Evolutionary conservation across 2,888 invertebrate genomes (phyloP).

Genomic region (Phengaris alcon): DNA sequence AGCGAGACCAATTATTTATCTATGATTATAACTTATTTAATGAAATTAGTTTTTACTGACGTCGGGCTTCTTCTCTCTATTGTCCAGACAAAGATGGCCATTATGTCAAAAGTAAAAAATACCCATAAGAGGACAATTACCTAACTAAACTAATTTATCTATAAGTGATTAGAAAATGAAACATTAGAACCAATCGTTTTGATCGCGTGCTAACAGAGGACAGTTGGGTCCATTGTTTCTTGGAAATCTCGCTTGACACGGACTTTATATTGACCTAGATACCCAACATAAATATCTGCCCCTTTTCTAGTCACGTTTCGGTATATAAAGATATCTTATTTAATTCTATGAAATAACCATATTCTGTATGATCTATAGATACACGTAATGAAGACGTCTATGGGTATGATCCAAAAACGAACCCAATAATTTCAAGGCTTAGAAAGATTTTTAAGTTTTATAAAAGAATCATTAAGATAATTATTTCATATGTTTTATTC

Average conservation of each 20-base stretch:
- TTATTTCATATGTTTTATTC: too few relatives aligned
- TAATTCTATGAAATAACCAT: too few relatives aligned
- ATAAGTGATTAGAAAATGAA: not conserved
- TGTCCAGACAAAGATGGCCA: too few relatives aligned
- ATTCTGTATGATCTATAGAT: not conserved
- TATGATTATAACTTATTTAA: too few relatives aligned
- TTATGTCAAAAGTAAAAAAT: too few relatives aligned
- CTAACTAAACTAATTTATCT: not conserved
- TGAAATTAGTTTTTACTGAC: too few relatives aligned
- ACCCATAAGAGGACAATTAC: not conserved
- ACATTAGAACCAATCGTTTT: not conserved
- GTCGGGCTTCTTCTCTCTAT: too few relatives aligned
- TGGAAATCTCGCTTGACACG: not conserved
- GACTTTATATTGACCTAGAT: slow-evolving; percentile 3
- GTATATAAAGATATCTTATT: too few relatives aligned
- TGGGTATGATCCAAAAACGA: not conserved
- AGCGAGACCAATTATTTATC: too few relatives aligned
- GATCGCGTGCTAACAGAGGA: slow-evolving; percentile 15
- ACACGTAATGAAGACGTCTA: not conserved
- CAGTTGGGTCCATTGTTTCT: slow-evolving; percentile 9
- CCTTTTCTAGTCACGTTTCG: not conserved
- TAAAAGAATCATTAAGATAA: too few relatives aligned
- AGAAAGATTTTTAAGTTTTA: too few relatives aligned
- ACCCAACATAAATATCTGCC: not conserved
- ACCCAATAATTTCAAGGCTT: too few relatives aligned